Evolutionary conservation across 2,113 vertebrate species (phyloP).

Genomic region (Oncorhynchus keta): DNA sequence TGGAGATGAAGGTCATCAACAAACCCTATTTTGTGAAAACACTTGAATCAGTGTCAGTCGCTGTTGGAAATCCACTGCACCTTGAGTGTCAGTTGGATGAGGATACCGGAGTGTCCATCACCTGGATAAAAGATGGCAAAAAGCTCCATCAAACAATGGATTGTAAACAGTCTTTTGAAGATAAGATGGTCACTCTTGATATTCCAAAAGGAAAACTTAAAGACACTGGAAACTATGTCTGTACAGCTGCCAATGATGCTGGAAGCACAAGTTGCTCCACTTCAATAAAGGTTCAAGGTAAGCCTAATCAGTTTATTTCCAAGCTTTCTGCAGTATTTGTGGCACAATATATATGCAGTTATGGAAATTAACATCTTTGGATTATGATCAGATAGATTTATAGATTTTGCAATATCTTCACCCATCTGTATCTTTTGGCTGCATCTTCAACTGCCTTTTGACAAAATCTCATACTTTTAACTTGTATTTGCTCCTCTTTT

Average conservation of each 20-base stretch:
- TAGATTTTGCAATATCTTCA: not conserved
- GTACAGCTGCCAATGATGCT: slow-evolving; percentile 84
- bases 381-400: slow-evolving; percentile 4
- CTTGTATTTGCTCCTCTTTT: slow-evolving; percentile 2
- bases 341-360: slow-evolving; percentile 30
- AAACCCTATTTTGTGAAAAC: slow-evolving; percentile 84
- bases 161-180: slow-evolving; percentile 88
- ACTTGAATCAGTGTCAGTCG: slow-evolving; percentile 76
- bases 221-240: slow-evolving; percentile 84
- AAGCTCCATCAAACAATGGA: slow-evolving; percentile 85
- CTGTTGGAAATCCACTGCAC: slow-evolving; percentile 82
- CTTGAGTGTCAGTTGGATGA: slow-evolving; percentile 89
- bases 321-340: slow-evolving; percentile 36
- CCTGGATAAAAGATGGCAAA: slow-evolving; percentile 84
- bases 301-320: slow-evolving; percentile 59
- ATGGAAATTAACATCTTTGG: slow-evolving; percentile 26
- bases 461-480: not conserved
- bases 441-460: not conserved
- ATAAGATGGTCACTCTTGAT: slow-evolving; percentile 85
- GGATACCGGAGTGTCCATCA: slow-evolving; percentile 83
- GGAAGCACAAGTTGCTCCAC: slow-evolving; percentile 81
- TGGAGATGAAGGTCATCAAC: slow-evolving; percentile 80
- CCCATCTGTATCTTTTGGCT: not conserved
- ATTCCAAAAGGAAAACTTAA: slow-evolving; percentile 85
- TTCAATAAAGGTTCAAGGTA: slow-evolving; percentile 86